Evolutionary conservation across 2,113 vertebrate species (phyloP).

Genomic region (Cochlearius cochlearius): DNA sequence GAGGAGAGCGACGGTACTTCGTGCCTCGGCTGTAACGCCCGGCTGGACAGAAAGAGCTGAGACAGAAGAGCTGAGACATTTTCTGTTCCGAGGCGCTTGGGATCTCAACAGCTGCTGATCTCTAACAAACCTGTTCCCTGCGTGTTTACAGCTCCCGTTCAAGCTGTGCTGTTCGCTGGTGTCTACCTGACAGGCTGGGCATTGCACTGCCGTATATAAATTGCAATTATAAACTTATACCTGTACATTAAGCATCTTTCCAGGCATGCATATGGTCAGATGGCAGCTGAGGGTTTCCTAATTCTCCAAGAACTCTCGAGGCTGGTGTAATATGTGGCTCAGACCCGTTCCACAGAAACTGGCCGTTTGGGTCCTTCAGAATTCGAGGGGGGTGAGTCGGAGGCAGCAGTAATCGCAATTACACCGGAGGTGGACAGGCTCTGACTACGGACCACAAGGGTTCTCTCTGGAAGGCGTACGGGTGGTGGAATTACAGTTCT

Average conservation of each 20-base stretch:
- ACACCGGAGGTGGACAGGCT: constrained; percentile 41
- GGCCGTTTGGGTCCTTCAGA: constrained; percentile 51
- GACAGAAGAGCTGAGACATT: background rate
- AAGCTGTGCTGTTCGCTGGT: background rate
- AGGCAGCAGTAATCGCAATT: constrained; percentile 48
- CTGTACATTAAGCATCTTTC: background rate
- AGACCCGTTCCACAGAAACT: constrained; percentile 17
- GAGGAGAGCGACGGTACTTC: background rate
- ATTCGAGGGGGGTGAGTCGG: background rate
- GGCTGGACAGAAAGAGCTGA: background rate
- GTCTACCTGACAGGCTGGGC: background rate
- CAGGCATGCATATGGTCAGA: background rate
- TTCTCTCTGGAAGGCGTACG: constrained; percentile 55
- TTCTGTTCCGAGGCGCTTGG: background rate
- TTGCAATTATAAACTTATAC: background rate
- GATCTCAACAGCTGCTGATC: background rate
- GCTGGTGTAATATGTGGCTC: background rate
- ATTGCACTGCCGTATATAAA: background rate
- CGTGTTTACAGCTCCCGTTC: background rate
- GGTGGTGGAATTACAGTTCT: constrained; percentile 65
- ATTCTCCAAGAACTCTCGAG: constrained; percentile 13
- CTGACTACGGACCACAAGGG: constrained; percentile 43
- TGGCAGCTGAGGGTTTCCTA: background rate
- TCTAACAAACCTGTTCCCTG: background rate
- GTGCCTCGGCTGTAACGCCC: background rate